phyloP scores from a whole-genome alignment of 1,140 invertebrate species.

The Zophobas atratus region DNA sequence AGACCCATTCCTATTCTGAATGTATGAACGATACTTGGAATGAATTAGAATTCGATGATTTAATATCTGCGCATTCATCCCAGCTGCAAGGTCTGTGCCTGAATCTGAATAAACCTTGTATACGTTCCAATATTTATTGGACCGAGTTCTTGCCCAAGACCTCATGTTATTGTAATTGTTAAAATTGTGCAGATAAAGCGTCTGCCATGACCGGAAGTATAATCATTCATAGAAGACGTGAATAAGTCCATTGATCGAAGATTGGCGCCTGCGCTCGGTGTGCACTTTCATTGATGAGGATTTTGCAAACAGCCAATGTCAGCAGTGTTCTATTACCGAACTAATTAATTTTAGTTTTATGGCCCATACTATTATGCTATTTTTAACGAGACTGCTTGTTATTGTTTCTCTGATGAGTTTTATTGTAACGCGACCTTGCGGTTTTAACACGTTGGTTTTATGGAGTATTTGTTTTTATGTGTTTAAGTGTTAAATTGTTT shows the following conservation, averaged over 20 bases:
- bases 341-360: slow-evolving; percentile 44
- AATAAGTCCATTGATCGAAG: slow-evolving; percentile 50
- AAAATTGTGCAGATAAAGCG: slow-evolving; percentile 33
- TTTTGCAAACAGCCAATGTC: slow-evolving; percentile 48
- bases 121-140: neutral
- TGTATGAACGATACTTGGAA: neutral
- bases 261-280: slow-evolving; percentile 24
- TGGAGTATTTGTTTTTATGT: slow-evolving; percentile 46
- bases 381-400: slow-evolving; percentile 46
- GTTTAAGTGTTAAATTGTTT: slow-evolving; percentile 48
- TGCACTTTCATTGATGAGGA: slow-evolving; percentile 42
- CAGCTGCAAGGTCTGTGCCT: neutral
- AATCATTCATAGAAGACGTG: slow-evolving; percentile 48
- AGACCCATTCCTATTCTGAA: neutral
- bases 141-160: slow-evolving; percentile 9
- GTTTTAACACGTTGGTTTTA: slow-evolving; percentile 47
- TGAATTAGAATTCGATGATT: slow-evolving; percentile 9
- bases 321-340: slow-evolving; percentile 34
- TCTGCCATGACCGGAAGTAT: slow-evolving; percentile 41
- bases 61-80: neutral
- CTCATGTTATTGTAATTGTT: slow-evolving; percentile 39
- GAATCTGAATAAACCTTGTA: neutral
- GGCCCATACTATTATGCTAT: slow-evolving; percentile 43
- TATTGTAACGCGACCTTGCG: slow-evolving; percentile 45
- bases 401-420: slow-evolving; percentile 44